Percentiles rank a stretch among this genome's conserved stretches.
phyloP scores from a whole-genome alignment of 2,888 invertebrate species.

The Therioaphis trifolii region DNA sequence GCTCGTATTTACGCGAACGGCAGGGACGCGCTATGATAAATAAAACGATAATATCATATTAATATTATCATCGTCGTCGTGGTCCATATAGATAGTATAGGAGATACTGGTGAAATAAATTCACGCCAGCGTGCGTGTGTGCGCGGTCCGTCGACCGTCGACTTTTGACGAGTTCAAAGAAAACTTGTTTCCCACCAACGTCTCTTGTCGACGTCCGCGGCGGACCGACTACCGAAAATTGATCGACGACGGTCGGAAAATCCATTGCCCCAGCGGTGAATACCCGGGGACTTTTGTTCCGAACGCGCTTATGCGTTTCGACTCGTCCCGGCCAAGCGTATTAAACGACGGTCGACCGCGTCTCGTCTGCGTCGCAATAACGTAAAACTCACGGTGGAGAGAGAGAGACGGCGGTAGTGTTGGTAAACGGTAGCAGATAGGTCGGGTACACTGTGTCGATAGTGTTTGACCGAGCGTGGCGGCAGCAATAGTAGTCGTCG shows the following conservation, averaged over 20 bases:
- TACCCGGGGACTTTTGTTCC: neutral
- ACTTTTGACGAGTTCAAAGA: neutral
- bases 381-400: neutral
- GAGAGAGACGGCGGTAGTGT: neutral
- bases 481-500: too few species aligned
- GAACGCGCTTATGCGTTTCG: neutral
- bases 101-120: too few species aligned
- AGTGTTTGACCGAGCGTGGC: too few species aligned
- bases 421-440: neutral
- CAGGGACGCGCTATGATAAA: neutral
- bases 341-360: constrained; percentile 8
- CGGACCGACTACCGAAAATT: neutral
- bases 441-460: too few species aligned
- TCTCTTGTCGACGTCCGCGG: neutral
- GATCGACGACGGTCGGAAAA: neutral
- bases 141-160: neutral
- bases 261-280: neutral
- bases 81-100: too few species aligned
- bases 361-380: neutral
- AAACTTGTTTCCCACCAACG: neutral
- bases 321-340: too few species aligned
- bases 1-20: too few species aligned
- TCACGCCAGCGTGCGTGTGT: neutral
- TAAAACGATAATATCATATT: too few species aligned
- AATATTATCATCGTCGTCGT: too few species aligned